Evolutionary conservation across 2,113 vertebrate species (phyloP).

Genomic region (Gopherus flavomarginatus): DNA sequence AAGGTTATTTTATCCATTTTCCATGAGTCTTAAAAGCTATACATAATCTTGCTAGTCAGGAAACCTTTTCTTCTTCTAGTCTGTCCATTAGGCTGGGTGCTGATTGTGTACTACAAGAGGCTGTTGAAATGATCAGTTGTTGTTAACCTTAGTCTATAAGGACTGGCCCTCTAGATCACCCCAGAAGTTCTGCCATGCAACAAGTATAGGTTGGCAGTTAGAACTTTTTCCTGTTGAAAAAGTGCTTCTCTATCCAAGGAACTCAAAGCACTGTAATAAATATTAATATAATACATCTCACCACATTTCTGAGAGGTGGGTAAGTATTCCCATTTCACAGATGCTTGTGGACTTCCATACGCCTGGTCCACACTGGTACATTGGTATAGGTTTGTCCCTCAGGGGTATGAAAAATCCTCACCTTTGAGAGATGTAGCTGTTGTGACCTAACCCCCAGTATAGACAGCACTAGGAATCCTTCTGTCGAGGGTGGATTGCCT

Average conservation of each 20-base stretch:
- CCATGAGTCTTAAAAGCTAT: no score
- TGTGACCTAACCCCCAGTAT: not conserved
- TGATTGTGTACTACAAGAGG: not conserved
- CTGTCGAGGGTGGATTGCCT: not conserved
- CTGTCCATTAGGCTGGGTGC: accelerated
- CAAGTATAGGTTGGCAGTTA: not conserved
- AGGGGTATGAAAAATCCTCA: not conserved
- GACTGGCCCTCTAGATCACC: not conserved
- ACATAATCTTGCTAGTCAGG: not conserved
- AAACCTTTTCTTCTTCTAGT: not conserved
- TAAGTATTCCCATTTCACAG: not conserved
- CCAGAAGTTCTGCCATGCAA: not conserved
- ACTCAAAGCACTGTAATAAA: not conserved
- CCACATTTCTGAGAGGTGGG: not conserved
- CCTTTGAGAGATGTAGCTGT: not conserved
- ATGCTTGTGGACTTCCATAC: not conserved
- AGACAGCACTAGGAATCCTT: not conserved
- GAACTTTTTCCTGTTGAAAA: not conserved
- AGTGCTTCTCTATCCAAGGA: not conserved
- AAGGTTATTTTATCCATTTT: no score
- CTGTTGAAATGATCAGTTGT: not conserved
- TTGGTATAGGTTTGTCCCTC: not conserved
- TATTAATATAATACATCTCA: not conserved
- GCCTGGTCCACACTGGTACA: not conserved
- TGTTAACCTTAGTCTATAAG: accelerated